Base-by-base conservation (phyloP, 2,888 invertebrate species). In the Cephonodes hylas region DNA sequence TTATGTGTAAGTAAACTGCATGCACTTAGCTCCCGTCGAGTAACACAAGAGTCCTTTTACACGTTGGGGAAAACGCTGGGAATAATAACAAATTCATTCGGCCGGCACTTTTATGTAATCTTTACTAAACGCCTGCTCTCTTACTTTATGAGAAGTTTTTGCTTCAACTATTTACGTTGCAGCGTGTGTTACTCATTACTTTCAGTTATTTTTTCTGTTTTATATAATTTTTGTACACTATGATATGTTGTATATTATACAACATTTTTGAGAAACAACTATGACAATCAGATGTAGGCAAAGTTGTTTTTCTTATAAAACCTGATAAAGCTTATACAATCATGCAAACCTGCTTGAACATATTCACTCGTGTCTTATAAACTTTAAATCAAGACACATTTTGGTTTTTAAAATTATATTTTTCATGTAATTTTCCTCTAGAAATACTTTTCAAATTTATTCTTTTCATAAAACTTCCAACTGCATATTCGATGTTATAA, bases 1-100 rank as follows among this genome's bases (percentile, higher is more conserved):
- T 66, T 62, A 61, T 62, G 60, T 62, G 42, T 63, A 63, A 23
- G 62, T 64, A 66, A 70, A 71, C 67, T 70, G 70, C 67, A 68
- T 67, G 71, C 71, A 74, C 74, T 79, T 68, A 73, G 63, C 72
- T 65, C 79, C 75, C 67, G 73, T 63, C 46, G 75, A 62, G 75
- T 60, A 59, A 74, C 70, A 73, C 64, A 69, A 63, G 64, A 71
- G 53, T 65, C 66, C 68, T 69, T 67, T 68, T 69, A 66, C 62
- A 64, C 58, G 42, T 15, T 4, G 53, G 31, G 53, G 27, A 53
- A 53, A 44, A 31, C 18, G 42, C 20, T 8, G 42, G 8, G 31
- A 23, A 56, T 44, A 53, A 48, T 15, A 48, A 25, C n/a, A 48
- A 20, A 44, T 44, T 44, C 56, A 15, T 44, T 44, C 20, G 2